These are phyloP conservation scores for Tortricodes alternella DNA, from an alignment of 2,888 invertebrate genomes.

Conservation along the genomic window DNA sequence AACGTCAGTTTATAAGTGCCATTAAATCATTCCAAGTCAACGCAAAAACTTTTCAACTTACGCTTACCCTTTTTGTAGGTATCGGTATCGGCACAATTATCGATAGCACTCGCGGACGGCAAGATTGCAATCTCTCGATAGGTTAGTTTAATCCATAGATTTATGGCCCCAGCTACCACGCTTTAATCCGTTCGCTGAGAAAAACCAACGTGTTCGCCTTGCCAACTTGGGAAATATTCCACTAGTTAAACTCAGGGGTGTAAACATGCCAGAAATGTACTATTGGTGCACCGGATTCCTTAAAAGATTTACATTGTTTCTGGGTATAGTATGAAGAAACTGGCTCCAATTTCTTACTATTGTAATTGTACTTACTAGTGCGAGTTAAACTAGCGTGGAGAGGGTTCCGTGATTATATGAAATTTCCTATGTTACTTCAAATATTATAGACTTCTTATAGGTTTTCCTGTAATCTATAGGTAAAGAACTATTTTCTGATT, in stretches of 20 bases:
- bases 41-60: constrained; percentile 26
- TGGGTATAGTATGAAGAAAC: too few relatives aligned
- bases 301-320: not conserved
- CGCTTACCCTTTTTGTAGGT: constrained; percentile 49
- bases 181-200: constrained; percentile 65
- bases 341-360: too few relatives aligned
- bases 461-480: too few relatives aligned
- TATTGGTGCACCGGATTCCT: constrained; percentile 9
- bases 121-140: constrained; percentile 74
- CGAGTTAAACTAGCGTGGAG: too few relatives aligned
- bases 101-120: constrained; percentile 62
- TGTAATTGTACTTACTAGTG: too few relatives aligned
- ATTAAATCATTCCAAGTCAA: constrained; percentile 29
- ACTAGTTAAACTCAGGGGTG: constrained; percentile 25
- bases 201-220: constrained; percentile 48
- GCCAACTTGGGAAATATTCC: constrained; percentile 30
- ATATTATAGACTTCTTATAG: too few relatives aligned
- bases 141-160: constrained; percentile 76
- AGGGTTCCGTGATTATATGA: too few relatives aligned
- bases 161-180: constrained; percentile 67
- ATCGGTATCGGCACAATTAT: constrained; percentile 74
- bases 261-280: constrained; percentile 21
- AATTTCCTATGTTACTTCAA: too few relatives aligned
- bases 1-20: constrained; percentile 14
- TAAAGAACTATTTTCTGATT: too few relatives aligned